Evolutionary conservation across 1,140 invertebrate species (phyloP).

Genomic region (Apis mellifera): Amel_HAv3.1 CM009936.2:10507001-10507500

Average conservation of each 20-base stretch:
- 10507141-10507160: constrained; percentile 40
- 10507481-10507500: not conserved
- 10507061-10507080: constrained; percentile 45
- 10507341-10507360: constrained; percentile 24
- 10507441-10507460: too few species aligned
- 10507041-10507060: constrained; percentile 41
- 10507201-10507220: constrained; percentile 53
- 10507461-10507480: not conserved
- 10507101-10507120: constrained; percentile 63
- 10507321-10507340: constrained; percentile 52
- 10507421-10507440: not conserved
- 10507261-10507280: not conserved
- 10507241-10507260: not conserved
- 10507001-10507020: constrained; percentile 45
- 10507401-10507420: constrained; percentile 31
- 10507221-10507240: constrained; percentile 52
- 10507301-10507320: constrained; percentile 33
- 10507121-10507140: constrained; percentile 28
- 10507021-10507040: constrained; percentile 53
- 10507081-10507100: constrained; percentile 55
- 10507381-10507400: constrained; percentile 45
- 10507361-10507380: constrained; percentile 40
- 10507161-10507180: constrained; percentile 46
- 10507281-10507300: not conserved
- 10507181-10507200: constrained; percentile 63